Conservation (phyloP, 2,888 invertebrate genomes). For the Pelosia muscerda region DNA sequence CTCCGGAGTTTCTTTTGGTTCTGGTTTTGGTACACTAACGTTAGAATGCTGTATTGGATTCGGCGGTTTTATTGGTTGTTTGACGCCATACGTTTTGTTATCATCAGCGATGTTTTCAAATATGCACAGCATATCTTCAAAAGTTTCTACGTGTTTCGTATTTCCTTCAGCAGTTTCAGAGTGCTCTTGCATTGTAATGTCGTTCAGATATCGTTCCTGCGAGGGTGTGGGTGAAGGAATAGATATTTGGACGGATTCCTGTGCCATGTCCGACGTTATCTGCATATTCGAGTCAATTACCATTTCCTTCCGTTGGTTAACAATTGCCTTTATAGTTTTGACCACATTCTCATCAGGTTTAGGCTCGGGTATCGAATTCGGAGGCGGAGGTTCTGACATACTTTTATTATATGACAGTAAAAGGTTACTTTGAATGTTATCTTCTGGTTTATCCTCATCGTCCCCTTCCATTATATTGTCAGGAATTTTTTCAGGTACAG, state of each 20-base stretch:
- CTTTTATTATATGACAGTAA: constrained; percentile 73
- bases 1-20: constrained; percentile 66
- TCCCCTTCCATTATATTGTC: constrained; percentile 84
- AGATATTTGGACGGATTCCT: constrained; percentile 89
- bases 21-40: constrained; percentile 56
- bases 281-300: constrained; percentile 86
- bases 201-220: constrained; percentile 88
- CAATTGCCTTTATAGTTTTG: constrained; percentile 85
- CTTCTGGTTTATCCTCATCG: constrained; percentile 82
- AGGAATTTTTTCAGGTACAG: constrained; percentile 84
- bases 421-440: constrained; percentile 67
- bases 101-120: constrained; percentile 88
- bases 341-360: constrained; percentile 77
- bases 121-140: constrained; percentile 91
- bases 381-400: constrained; percentile 60
- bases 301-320: constrained; percentile 86
- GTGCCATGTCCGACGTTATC: constrained; percentile 85
- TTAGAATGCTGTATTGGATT: constrained; percentile 52
- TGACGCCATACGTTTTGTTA: constrained; percentile 69
- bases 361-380: constrained; percentile 55
- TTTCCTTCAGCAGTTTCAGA: constrained; percentile 84
- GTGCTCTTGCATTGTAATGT: constrained; percentile 88
- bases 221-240: constrained; percentile 89
- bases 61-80: constrained; percentile 55
- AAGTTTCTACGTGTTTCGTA: constrained; percentile 87